Evolutionary conservation across 2,888 invertebrate genomes (phyloP), one percentile per base, ranked within the genome.

Genomic region (Mythimna vitellina): DNA sequence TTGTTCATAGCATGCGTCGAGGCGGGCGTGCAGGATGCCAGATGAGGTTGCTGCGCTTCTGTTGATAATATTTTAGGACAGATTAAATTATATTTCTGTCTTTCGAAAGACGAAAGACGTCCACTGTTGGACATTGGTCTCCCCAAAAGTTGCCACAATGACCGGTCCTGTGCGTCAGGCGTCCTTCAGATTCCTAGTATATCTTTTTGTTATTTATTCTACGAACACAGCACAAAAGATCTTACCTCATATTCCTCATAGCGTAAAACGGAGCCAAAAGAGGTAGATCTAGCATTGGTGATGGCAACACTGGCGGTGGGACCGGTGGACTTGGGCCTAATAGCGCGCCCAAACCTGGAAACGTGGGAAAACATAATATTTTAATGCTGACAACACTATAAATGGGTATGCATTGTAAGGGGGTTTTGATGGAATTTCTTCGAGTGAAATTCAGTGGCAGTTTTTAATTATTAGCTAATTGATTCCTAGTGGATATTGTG

Each of bases 1-100:
- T 85, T 98, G 98, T 76, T 98, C 98, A 89, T 98, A 98, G 88
- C 98, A 98, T 67, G 98, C 97, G 89, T 98, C 98, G 8, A 98
- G 94, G 1, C 97, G 96, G 12, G 97, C 95, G 92, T 98, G 98
- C 3, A 98, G 95, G 49, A 98, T 97, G 46, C 96, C 96, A 0
- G 97, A 97, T 0, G 97, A 96, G 0, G 94, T 91, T 0, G 92
- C 93, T 4, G 93, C 91, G 65, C 96, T 86, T 93, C 97, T 93
- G 96, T 92, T 56, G 93, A n/a, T 25, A 46, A 46, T 32, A 17
- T 66, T 60, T 17, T 12, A 32, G 14, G 1, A 25, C 57, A 7
- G 29, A 22, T 32, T 32, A 32, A 20, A 57, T 20, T 22, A 9
- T 42, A 49, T 49, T 49, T 5, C 20, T 7, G 49, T 49, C 6